Percentiles rank a stretch among this genome's conserved stretches.
Conservation (phyloP, 2,888 invertebrate species). For the Acronicta psi region DNA sequence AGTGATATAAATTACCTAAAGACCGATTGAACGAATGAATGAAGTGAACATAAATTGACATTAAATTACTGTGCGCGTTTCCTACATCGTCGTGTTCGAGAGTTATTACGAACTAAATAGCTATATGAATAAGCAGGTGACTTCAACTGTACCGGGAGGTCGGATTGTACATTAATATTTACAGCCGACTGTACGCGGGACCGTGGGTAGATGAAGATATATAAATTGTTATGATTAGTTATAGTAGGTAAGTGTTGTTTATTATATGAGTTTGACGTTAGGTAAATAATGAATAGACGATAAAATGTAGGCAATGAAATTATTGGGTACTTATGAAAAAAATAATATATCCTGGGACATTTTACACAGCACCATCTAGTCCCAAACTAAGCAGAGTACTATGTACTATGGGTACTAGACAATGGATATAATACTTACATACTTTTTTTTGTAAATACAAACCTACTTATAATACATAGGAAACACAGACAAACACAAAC, state of each 20-base stretch:
- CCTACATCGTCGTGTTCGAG: conserved; percentile 29
- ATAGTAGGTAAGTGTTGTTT: neutral
- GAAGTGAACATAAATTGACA: conserved; percentile 41
- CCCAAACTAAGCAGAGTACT: too few relatives aligned
- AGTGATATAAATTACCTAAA: conserved; percentile 38
- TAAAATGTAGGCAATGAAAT: too few relatives aligned
- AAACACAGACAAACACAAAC: too few relatives aligned
- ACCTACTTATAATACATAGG: too few relatives aligned
- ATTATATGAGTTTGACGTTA: neutral
- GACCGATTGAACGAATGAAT: conserved; percentile 25
- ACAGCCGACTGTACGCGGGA: conserved; percentile 23
- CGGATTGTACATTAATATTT: conserved; percentile 52
- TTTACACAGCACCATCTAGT: too few relatives aligned
- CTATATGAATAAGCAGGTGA: conserved; percentile 41
- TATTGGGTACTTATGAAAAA: too few relatives aligned
- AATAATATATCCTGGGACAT: too few relatives aligned
- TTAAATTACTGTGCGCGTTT: conserved; percentile 35
- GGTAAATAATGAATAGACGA: too few relatives aligned
- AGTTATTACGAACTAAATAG: conserved; percentile 49
- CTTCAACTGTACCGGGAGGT: conserved; percentile 43
- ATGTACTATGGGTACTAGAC: too few relatives aligned
- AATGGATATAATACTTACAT: too few relatives aligned
- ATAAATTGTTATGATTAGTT: conserved; percentile 13
- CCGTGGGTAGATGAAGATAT: conserved; percentile 31
- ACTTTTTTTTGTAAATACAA: too few relatives aligned